Evolutionary conservation across 1,140 invertebrate genomes (phyloP), one percentile per base, ranked within the genome.

Genomic region (Bilobella aurantiaca): DNA sequence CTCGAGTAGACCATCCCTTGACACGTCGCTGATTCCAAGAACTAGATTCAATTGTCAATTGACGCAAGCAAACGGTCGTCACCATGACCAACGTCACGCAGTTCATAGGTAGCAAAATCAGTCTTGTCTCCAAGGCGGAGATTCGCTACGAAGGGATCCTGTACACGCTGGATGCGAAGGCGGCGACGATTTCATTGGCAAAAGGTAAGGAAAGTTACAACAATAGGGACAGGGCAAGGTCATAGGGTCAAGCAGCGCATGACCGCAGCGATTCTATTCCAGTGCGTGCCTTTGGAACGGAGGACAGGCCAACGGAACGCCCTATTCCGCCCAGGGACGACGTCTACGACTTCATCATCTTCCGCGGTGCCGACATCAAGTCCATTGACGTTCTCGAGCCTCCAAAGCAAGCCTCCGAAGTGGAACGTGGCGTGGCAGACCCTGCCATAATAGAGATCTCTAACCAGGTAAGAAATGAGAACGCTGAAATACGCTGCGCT

Each of bases 121-220:
- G 94, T 82, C 84, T 99, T 76, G 98, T 99, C 84, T 98, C 96
- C 65, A 99, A 98, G 81, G 93, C 96, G 65, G 95, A 98, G 82
- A 99, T 99, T 79, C 86, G 96, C 63, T 99, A 99, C 82, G 96
- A 99, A 83, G 96, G 96, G 71, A 89, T 96, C 78, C 84, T 99
- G 75, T 99, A 97, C 82, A 97, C 96, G 60, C 94, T 99, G 75
- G 95, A 99, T 85, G 89, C 94, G 65, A 87, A 95, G 80, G 94
- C 99, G 83, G 97, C 96, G 77, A 99, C 96, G 74, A 97, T 99
- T 78, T 96, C 96, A 77, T 83, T 99, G 75, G 90, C 95, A 73
- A 96, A 93, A 86, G 95, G 95, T 96, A 86, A 89, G 85, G 3
- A 12, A 30, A n/a, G 3, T 18, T 3, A 8, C 25, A 12, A 8